Evolutionary conservation across 2,113 vertebrate genomes (phyloP).

Genomic region (Puntigrus tetrazona): DNA sequence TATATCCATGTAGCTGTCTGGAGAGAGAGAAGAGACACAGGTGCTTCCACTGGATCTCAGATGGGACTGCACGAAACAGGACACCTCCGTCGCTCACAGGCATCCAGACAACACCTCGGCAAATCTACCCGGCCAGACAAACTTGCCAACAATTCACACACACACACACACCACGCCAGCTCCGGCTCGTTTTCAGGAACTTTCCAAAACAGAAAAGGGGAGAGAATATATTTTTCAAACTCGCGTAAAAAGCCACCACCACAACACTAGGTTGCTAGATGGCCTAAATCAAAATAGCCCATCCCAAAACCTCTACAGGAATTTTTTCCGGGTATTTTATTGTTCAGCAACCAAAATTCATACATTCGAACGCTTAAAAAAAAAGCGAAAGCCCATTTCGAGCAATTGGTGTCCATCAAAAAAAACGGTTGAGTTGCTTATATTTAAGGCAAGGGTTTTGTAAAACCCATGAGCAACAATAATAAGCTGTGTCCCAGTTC

Average conservation of each 20-base stretch:
- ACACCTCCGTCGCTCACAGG: slow-evolving; percentile 48
- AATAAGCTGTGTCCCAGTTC: too few relatives aligned
- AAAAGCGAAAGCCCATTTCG: neutral
- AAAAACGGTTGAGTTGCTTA: neutral
- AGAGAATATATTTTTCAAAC: slow-evolving; percentile 8
- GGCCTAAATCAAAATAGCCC: neutral
- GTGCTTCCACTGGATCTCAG: slow-evolving; percentile 29
- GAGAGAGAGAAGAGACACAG: slow-evolving; percentile 38
- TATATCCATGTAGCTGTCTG: neutral
- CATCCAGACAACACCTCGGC: slow-evolving; percentile 60
- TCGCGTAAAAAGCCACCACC: neutral
- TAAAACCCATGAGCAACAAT: neutral
- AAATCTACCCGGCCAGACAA: slow-evolving; percentile 38
- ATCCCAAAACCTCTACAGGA: neutral
- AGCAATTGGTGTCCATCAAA: neutral
- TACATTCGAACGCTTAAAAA: neutral
- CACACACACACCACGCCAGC: slow-evolving; percentile 35
- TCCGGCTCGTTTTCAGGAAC: slow-evolving; percentile 53
- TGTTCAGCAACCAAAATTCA: neutral
- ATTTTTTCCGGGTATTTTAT: neutral
- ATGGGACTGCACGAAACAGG: slow-evolving; percentile 49
- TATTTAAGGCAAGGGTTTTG: neutral
- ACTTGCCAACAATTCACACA: slow-evolving; percentile 47
- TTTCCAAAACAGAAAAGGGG: slow-evolving; percentile 49
- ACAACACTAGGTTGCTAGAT: neutral